Conservation (phyloP, 2,797 vertebrate genomes). For the Spatula clypeata region DNA sequence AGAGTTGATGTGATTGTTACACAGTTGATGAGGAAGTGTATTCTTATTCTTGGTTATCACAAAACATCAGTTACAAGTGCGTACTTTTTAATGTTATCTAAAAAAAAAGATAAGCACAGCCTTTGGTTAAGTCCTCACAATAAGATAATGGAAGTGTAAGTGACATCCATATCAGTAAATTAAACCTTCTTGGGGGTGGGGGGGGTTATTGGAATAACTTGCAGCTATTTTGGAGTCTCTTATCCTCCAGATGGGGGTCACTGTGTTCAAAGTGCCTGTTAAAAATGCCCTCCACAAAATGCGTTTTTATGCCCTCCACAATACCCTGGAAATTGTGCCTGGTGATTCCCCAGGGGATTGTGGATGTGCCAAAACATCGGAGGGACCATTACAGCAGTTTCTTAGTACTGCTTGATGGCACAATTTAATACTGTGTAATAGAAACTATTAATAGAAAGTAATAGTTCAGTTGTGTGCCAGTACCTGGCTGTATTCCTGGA, state of each 20-base stretch:
- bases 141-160: not conserved
- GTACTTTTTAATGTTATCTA: not conserved
- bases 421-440: not conserved
- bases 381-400: not conserved
- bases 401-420: not conserved
- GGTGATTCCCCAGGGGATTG: not conserved
- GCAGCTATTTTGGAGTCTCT: not conserved
- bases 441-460: not conserved
- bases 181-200: not conserved
- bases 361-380: accelerated
- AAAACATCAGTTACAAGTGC: not conserved
- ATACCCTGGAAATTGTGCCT: not conserved
- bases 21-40: not conserved
- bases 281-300: not conserved
- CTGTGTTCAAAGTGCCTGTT: not conserved
- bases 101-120: not conserved
- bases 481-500: not conserved
- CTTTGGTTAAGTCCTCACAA: not conserved
- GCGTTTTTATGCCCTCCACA: too few relatives aligned
- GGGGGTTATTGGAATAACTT: not conserved
- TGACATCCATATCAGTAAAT: not conserved
- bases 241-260: not conserved
- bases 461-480: not conserved
- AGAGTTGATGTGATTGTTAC: not conserved
- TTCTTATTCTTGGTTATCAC: not conserved